These are phyloP conservation scores for Lemur catta DNA, from an alignment of 2,797 vertebrate genomes.

Conservation along the genomic window DNA sequence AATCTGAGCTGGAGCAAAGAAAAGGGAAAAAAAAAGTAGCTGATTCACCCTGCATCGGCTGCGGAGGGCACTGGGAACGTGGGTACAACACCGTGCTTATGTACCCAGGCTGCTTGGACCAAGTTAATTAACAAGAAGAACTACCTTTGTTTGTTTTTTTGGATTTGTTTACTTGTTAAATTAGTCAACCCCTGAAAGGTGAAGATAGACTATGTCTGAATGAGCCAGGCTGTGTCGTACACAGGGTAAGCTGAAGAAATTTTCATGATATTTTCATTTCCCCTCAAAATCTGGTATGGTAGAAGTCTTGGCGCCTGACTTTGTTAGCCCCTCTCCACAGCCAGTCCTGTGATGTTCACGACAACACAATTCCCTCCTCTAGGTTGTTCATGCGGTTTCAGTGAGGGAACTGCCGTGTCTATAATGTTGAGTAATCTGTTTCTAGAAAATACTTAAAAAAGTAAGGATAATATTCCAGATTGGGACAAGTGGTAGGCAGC, in stretches of 20 bases:
- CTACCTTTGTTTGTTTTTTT: background rate
- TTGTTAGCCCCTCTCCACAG: background rate
- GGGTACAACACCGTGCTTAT: background rate
- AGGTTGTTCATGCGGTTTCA: background rate
- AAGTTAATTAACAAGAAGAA: background rate
- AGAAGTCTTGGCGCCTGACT: background rate
- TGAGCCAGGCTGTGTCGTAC: background rate
- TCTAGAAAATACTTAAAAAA: conserved; percentile 26
- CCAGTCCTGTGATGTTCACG: background rate
- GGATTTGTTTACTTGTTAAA: background rate
- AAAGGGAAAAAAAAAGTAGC: background rate
- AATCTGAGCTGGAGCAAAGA: background rate
- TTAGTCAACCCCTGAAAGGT: background rate
- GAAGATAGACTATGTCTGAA: background rate
- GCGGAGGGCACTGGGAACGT: background rate
- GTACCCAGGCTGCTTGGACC: background rate
- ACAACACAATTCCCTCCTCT: background rate
- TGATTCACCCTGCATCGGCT: fast-evolving
- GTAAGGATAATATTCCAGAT: background rate
- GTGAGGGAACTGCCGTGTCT: background rate
- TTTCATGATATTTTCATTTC: background rate
- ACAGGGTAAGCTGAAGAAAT: background rate
- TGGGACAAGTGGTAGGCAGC: background rate
- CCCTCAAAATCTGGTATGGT: background rate
- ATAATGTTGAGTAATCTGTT: background rate